phyloP scores from a whole-genome alignment of 2,113 vertebrate species.

The Platichthys flesus region DNA sequence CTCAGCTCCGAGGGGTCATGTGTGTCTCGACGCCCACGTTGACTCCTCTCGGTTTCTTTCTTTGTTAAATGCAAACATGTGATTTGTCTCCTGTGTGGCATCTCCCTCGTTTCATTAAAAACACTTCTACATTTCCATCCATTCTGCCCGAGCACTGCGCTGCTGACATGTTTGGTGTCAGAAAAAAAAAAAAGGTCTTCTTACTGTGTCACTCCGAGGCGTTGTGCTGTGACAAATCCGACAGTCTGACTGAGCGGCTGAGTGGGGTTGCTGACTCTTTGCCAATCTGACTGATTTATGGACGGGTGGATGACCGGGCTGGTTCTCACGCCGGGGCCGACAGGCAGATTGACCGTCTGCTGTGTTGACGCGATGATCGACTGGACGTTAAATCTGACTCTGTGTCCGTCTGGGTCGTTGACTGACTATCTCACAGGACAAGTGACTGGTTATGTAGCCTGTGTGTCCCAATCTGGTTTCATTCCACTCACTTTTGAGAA shows the following conservation, averaged over 20 bases:
- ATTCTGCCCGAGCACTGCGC: background rate
- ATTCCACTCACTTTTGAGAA: background rate
- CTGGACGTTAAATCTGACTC: constrained; percentile 25
- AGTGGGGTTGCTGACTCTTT: constrained; percentile 46
- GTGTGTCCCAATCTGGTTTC: background rate
- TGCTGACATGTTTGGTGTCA: constrained; percentile 19
- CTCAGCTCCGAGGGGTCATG: background rate
- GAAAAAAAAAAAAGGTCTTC: background rate
- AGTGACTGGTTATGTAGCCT: background rate
- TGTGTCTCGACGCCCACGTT: constrained; percentile 13
- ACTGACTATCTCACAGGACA: background rate
- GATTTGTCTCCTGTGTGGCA: constrained; percentile 20
- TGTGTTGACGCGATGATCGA: constrained; percentile 30
- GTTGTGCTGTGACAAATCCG: constrained; percentile 59
- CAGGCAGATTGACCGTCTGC: constrained; percentile 34
- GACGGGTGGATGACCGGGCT: constrained; percentile 35
- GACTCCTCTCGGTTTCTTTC: background rate
- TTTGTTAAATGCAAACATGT: constrained; percentile 6
- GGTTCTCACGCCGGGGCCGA: constrained; percentile 30
- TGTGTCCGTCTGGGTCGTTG: background rate
- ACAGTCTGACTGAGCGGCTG: constrained; percentile 54
- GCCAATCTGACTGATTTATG: constrained; percentile 39
- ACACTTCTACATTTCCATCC: constrained; percentile 36
- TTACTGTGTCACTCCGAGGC: constrained; percentile 9
- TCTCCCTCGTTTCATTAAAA: constrained; percentile 31